Conservation (phyloP, 2,113 vertebrate genomes). For the Gulo gulo region DNA sequence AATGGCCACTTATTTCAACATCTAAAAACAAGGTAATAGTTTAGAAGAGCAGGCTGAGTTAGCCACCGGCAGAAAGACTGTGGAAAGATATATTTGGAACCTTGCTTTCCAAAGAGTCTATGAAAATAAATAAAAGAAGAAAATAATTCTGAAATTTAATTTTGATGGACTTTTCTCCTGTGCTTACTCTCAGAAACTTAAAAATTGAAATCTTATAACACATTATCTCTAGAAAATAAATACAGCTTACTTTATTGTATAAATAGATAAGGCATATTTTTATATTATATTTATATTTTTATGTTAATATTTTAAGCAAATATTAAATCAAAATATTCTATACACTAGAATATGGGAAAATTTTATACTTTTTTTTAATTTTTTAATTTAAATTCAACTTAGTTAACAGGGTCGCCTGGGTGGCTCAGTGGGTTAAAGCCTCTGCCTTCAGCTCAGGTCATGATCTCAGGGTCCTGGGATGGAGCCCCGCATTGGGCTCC, state of each 20-base stretch:
- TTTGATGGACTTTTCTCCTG: conserved; percentile 11
- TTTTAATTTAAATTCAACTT: not conserved
- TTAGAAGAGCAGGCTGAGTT: not conserved
- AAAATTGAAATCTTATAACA: not conserved
- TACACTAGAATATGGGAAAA: not conserved
- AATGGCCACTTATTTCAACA: not conserved
- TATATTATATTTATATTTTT: too few relatives aligned
- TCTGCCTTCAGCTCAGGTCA: too few relatives aligned
- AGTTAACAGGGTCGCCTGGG: not conserved
- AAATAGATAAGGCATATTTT: not conserved
- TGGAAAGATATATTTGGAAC: not conserved
- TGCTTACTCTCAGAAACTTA: not conserved
- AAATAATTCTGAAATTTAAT: conserved; percentile 37
- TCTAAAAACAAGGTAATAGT: not conserved
- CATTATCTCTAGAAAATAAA: not conserved
- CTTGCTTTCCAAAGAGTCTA: not conserved
- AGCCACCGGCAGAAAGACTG: not conserved
- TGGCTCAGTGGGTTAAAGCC: too few relatives aligned
- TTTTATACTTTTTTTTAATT: not conserved
- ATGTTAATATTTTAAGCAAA: not conserved
- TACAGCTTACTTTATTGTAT: not conserved
- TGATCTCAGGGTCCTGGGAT: too few relatives aligned
- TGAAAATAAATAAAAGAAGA: not conserved
- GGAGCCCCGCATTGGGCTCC: too few relatives aligned
- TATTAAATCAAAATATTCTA: conserved; percentile 17